phyloP scores from a whole-genome alignment of 1,140 invertebrate genomes.

The Reticulitermes speratus region DNA sequence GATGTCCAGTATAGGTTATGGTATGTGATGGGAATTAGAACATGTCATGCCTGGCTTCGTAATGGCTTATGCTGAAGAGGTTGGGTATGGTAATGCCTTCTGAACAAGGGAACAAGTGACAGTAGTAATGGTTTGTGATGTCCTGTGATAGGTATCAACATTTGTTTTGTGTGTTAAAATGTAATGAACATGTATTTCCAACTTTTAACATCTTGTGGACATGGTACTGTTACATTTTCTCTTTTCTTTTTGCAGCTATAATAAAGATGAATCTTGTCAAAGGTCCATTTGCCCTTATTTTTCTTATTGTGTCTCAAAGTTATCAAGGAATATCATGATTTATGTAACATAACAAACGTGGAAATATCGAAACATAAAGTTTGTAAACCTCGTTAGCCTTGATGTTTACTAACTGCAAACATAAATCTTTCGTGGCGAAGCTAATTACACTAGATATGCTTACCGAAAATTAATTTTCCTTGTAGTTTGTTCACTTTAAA shows the following conservation, averaged over 20 bases:
- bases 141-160: slow-evolving; percentile 2
- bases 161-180: not conserved
- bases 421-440: too few species aligned
- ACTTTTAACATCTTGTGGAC: slow-evolving; percentile 5
- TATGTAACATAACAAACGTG: too few species aligned
- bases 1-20: not conserved
- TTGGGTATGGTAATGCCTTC: not conserved
- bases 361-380: too few species aligned
- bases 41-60: not conserved
- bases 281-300: not conserved
- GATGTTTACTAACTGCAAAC: too few species aligned
- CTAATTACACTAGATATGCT: too few species aligned
- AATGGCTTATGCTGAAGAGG: not conserved
- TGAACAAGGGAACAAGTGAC: not conserved
- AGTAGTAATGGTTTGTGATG: not conserved
- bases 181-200: slow-evolving; percentile 3
- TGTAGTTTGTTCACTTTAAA: too few species aligned
- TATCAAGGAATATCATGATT: too few species aligned
- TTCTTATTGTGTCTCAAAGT: too few species aligned
- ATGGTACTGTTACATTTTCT: slow-evolving; percentile 2
- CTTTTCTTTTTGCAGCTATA: not conserved
- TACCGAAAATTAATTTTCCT: too few species aligned
- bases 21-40: not conserved
- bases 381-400: too few species aligned
- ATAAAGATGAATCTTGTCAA: not conserved